Percentiles rank a stretch among this genome's conserved stretches.
These are phyloP conservation scores for Pteromalus puparum DNA, from an alignment of 1,140 invertebrate genomes.

Conservation along the genomic window DNA sequence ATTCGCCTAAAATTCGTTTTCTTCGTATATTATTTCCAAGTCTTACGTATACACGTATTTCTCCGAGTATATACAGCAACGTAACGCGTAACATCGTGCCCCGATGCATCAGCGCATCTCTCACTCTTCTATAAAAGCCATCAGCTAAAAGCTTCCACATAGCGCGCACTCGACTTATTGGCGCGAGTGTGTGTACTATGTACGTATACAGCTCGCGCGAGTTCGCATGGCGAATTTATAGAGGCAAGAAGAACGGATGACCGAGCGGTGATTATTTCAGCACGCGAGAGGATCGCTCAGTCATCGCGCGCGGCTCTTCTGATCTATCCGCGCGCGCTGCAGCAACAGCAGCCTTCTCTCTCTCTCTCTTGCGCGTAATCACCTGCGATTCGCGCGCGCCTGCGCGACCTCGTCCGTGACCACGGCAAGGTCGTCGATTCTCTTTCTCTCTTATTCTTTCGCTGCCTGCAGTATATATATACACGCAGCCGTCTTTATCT, in stretches of 20 bases:
- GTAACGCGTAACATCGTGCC: background rate
- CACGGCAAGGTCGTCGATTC: constrained; percentile 59
- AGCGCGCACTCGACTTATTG: background rate
- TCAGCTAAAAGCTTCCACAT: constrained; percentile 37
- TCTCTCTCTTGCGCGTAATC: constrained; percentile 55
- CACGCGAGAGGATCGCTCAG: constrained; percentile 62
- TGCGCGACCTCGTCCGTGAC: constrained; percentile 52
- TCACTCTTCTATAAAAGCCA: background rate
- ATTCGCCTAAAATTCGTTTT: too few species aligned
- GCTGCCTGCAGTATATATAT: constrained; percentile 12
- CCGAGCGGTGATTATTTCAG: constrained; percentile 65
- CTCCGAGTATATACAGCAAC: background rate
- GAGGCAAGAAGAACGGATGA: constrained; percentile 47
- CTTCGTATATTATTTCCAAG: too few species aligned
- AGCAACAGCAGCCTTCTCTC: background rate
- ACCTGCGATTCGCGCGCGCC: constrained; percentile 54
- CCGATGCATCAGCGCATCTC: background rate
- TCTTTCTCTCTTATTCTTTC: background rate
- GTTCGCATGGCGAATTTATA: background rate
- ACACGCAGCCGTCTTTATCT: background rate
- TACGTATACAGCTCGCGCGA: constrained; percentile 41
- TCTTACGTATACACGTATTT: background rate
- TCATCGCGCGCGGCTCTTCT: constrained; percentile 67
- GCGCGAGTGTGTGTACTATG: background rate
- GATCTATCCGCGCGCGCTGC: constrained; percentile 56